Conservation (phyloP, 2,797 vertebrate species). For the Catamblyrhynchus diadema region DNA sequence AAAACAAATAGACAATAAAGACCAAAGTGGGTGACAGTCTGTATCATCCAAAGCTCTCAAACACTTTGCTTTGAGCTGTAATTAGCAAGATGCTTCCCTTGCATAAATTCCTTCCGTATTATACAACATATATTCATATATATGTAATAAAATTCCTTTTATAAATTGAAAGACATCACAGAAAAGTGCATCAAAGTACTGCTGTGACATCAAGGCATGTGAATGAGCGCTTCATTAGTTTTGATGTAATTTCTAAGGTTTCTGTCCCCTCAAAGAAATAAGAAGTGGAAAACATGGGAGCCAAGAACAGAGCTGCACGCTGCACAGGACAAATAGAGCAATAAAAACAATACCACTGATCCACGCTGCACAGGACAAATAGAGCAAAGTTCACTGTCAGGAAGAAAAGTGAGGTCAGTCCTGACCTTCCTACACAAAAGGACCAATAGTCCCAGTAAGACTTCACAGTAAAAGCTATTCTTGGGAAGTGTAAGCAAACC, state of each 20-base stretch:
- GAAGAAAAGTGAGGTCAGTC: neutral
- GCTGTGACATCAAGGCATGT: neutral
- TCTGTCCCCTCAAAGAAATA: neutral
- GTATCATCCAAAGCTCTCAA: neutral
- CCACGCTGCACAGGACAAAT: neutral
- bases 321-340: neutral
- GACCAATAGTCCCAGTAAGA: neutral
- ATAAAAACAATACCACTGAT: neutral
- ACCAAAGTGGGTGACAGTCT: neutral
- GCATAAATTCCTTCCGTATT: neutral
- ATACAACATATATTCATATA: neutral
- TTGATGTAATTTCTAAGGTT: neutral
- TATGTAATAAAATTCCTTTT: neutral
- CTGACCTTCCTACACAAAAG: neutral
- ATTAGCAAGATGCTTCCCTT: neutral
- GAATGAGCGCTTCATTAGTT: neutral
- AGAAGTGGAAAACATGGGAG: neutral
- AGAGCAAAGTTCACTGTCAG: neutral
- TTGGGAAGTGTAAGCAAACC: neutral
- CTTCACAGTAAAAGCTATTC: neutral
- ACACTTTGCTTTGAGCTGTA: neutral
- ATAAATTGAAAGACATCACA: neutral
- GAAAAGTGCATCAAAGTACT: neutral
- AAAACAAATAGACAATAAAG: neutral
- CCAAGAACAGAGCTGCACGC: neutral